Evolutionary conservation across 2,888 invertebrate genomes (phyloP), one percentile per base, ranked within the genome.

Genomic region (Drosophila paranaensis): DNA sequence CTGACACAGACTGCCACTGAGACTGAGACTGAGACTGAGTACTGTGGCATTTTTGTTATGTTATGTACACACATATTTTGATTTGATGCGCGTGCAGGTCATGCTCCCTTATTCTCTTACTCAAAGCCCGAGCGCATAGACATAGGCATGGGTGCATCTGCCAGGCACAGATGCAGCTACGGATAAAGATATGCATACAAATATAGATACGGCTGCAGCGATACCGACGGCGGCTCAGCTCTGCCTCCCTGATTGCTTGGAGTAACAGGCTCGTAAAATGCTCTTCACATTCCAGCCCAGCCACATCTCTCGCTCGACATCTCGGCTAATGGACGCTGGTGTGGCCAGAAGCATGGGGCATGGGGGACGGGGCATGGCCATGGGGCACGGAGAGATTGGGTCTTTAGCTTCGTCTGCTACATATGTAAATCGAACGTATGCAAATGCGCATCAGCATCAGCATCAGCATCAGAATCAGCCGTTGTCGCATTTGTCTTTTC

Each of bases 41-140:
- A 54, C 73, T 50, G 60, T 77, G 75, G 78, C 84, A 84, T 74
- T 81, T 78, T 65, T 72, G 67, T 67, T 67, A 67, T 73, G 30
- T 20, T 30, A 75, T 69, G 69, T 79, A 79, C 65, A 33, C 6
- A 33, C 30, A 88, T 85, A 84, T 88, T 88, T 85, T 85, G 85
- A 84, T 81, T 79, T 85, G 80, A 68, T 69, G 69, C 84, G 84
- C 81, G 84, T 88, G 84, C 86, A 88, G 73, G 74, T 74, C 77
- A 67, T 87, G 84, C 85, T 79, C 81, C 76, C 81, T 77, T 73
- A 71, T 72, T 74, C 77, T 74, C 77, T 79, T 73, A 71, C 71
- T 78, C 75, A 64, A 30, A 55, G 14, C 61, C 37, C 10, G 2
- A 16, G 27, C 55, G 45, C 30, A 37, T 56, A 54, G 42, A 6